A percentile compares a stretch with the other conserved stretches of the same genome.
Evolutionary conservation across 2,113 vertebrate species (phyloP).

Genomic region (Carassius gibelio): DNA sequence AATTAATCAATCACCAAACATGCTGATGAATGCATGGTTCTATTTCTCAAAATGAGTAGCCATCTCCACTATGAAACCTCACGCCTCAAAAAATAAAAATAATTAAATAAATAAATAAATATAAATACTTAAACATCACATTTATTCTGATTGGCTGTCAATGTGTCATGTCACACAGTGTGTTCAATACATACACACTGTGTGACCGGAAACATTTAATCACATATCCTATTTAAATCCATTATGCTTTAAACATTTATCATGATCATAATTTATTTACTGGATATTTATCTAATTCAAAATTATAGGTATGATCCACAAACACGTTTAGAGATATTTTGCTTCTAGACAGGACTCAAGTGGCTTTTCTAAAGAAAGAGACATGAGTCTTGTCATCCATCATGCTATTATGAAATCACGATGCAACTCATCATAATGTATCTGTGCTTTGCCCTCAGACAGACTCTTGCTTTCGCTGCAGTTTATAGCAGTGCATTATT

Average conservation of each 20-base stretch:
- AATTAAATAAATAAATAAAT: too few species aligned
- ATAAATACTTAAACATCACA: not conserved
- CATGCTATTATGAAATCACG: conserved; percentile 41
- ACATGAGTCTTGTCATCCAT: conserved; percentile 20
- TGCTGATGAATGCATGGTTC: not conserved
- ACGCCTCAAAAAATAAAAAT: not conserved
- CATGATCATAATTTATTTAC: conserved; percentile 23
- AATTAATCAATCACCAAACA: not conserved
- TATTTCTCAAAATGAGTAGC: not conserved
- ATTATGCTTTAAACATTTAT: conserved; percentile 10
- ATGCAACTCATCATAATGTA: conserved; percentile 61
- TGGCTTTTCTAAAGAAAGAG: conserved; percentile 25
- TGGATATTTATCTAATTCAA: not conserved
- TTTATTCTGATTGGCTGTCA: not conserved
- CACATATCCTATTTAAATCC: not conserved
- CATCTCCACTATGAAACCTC: not conserved
- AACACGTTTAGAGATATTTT: not conserved
- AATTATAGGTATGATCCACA: conserved; percentile 9
- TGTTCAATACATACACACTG: not conserved
- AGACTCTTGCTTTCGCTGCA: conserved; percentile 36
- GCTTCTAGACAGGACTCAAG: conserved; percentile 9
- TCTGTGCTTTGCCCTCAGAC: conserved; percentile 40
- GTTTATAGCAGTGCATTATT: conserved; percentile 60
- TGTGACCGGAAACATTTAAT: not conserved
- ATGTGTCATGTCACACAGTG: not conserved